Evolutionary conservation across 30 jellyfish, hydroid and myxozoan genomes (phyloP).

Genomic region (Nemopilema nomurai): DNA sequence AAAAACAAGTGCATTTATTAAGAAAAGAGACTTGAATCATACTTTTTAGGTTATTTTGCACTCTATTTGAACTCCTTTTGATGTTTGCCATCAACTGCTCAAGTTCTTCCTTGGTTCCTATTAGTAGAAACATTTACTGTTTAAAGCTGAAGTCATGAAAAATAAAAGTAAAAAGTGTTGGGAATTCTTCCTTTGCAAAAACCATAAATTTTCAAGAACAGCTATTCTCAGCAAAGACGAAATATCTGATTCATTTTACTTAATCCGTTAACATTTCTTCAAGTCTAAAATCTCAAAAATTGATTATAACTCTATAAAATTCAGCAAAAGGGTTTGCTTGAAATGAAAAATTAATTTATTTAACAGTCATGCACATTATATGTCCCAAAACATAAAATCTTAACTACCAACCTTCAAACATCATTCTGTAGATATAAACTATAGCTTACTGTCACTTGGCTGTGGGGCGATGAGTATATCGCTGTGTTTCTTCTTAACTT

Average conservation of each 20-base stretch:
- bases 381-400: not conserved
- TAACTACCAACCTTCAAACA: not conserved
- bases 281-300: too few relatives aligned
- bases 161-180: not conserved
- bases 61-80: constrained; percentile 88
- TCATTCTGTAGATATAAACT: too few relatives aligned
- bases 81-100: constrained; percentile 91
- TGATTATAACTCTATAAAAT: too few relatives aligned
- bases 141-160: not conserved
- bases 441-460: constrained; percentile 78
- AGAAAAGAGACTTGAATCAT: constrained; percentile 3
- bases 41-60: constrained; percentile 87
- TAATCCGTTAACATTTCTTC: too few relatives aligned
- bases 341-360: too few relatives aligned
- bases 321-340: too few relatives aligned
- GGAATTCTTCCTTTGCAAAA: too few relatives aligned
- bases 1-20: too few relatives aligned
- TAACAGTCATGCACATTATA: too few relatives aligned
- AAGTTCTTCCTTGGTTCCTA: constrained; percentile 88
- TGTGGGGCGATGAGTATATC: constrained; percentile 97
- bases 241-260: too few relatives aligned
- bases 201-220: too few relatives aligned
- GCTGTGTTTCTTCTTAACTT: constrained; percentile 93
- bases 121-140: not conserved
- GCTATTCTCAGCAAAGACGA: too few relatives aligned